A percentile compares a stretch with the other conserved stretches of the same genome.
These are phyloP conservation scores for Venusia cambrica DNA, from an alignment of 2,888 invertebrate species.

Conservation along the genomic window DNA sequence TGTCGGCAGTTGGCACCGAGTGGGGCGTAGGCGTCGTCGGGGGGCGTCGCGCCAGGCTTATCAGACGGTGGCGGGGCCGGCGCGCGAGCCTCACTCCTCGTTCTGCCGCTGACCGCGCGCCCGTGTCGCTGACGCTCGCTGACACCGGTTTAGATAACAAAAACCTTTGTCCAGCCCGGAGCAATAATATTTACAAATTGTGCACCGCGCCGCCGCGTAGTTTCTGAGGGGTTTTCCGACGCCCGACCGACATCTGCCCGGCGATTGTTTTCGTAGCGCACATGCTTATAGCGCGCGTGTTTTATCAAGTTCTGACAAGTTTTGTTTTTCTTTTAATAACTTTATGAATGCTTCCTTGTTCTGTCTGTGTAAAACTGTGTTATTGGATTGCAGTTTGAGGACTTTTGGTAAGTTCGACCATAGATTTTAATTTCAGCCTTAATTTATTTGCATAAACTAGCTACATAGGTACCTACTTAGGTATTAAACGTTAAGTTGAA, in stretches of 20 bases:
- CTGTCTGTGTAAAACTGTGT: conserved; percentile 47
- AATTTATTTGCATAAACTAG: too few species aligned
- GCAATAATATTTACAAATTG: conserved; percentile 75
- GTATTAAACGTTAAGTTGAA: too few species aligned
- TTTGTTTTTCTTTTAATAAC: conserved; percentile 47
- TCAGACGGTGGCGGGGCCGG: conserved; percentile 78
- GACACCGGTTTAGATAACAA: conserved; percentile 76
- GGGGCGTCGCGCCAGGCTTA: conserved; percentile 81
- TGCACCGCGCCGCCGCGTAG: conserved; percentile 59
- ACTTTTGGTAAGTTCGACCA: conserved; percentile 54
- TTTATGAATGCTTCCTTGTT: conserved; percentile 48
- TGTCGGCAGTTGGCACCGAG: conserved; percentile 66
- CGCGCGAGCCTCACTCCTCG: conserved; percentile 78
- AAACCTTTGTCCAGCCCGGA: conserved; percentile 79
- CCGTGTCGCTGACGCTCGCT: conserved; percentile 63
- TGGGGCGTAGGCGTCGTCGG: conserved; percentile 80
- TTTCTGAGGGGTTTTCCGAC: conserved; percentile 76
- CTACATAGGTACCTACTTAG: too few species aligned
- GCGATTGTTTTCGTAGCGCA: conserved; percentile 70
- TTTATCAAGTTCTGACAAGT: conserved; percentile 72
- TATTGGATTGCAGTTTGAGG: conserved; percentile 72
- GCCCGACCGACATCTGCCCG: conserved; percentile 65
- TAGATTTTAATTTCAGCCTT: too few species aligned
- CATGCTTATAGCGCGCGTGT: conserved; percentile 63
- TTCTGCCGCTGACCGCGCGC: conserved; percentile 69